Evolutionary conservation across 1,140 invertebrate species (phyloP), one percentile per base, ranked within the genome.

Genomic region (Nasonia giraulti): DNA sequence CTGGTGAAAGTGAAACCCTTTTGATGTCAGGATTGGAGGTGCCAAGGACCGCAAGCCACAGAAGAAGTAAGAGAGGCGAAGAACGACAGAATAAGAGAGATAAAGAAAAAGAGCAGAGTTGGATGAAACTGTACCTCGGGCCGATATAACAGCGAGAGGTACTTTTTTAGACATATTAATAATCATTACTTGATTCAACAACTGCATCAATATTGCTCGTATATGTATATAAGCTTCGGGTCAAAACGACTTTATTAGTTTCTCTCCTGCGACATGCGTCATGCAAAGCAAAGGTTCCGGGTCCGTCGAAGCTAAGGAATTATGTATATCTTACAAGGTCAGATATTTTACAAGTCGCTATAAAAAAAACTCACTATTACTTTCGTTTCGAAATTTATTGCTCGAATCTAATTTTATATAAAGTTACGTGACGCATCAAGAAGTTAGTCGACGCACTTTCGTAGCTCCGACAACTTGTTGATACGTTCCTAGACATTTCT

Each of bases 1-100:
- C 27, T n/a, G 20, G 40, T 40, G 71, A 86, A 86, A 83, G 73
- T 71, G 78, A 86, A 86, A 47, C 69, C 69, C 62, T 80, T 75
- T 80, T 83, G 37, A 80, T 69, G 50, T 20, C 0, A 14, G 82
- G 76, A 80, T 74, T 47, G 23, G 27, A 79, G 62, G 55, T 11
- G 17, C n/a, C 4, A 78, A 83, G 80, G 85, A 79, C 69, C 68
- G 33, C 80, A 86, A 82, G 68, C 75, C 80, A 83, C 76, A 79
- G 69, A 78, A 83, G 23, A 78, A 31, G 23, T 14, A 66, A 78
- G 14, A 76, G n/a, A n/a, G 76, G 40, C 14, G 33, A 78, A 78
- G 44, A 71, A 77, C 1, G 71, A 73, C 62, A 84, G 27, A 31
- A 79, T 3, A 66, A 79, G 40, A 66, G 12, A 31, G 62, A 33